phyloP scores from a whole-genome alignment of 1,140 invertebrate genomes.

The Centruroides vittatus region DNA sequence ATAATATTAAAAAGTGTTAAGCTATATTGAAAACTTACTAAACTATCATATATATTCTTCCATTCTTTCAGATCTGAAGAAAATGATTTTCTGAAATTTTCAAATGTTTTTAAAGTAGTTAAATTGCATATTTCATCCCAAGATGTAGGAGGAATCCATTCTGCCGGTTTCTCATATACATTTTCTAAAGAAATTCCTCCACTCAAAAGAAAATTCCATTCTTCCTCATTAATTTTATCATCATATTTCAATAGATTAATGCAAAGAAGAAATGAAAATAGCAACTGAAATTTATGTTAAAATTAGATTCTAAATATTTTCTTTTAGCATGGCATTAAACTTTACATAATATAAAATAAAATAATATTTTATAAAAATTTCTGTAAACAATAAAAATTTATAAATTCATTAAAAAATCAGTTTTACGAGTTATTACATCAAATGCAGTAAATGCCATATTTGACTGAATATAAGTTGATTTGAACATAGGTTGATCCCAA shows the following conservation, averaged over 20 bases:
- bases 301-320: no score
- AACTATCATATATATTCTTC: conserved; percentile 20
- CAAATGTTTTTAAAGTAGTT: conserved; percentile 44
- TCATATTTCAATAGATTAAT: conserved; percentile 64
- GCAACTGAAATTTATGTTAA: conserved; percentile 40
- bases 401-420: no score
- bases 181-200: conserved; percentile 70
- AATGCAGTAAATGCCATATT: no score
- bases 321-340: no score
- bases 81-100: conserved; percentile 31
- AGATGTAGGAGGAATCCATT: conserved; percentile 55
- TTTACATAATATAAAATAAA: no score
- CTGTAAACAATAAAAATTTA: no score
- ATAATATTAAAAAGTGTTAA: no score
- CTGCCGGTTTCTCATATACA: conserved; percentile 48
- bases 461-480: no score
- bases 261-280: conserved; percentile 75
- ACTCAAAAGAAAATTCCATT: conserved; percentile 81
- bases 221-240: conserved; percentile 44
- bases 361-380: no score
- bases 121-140: conserved; percentile 78
- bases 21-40: not conserved
- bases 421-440: no score
- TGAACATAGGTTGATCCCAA: no score
- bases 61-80: conserved; percentile 25